Conservation (phyloP, 2,113 vertebrate genomes). For the Phaetusa simplex region DNA sequence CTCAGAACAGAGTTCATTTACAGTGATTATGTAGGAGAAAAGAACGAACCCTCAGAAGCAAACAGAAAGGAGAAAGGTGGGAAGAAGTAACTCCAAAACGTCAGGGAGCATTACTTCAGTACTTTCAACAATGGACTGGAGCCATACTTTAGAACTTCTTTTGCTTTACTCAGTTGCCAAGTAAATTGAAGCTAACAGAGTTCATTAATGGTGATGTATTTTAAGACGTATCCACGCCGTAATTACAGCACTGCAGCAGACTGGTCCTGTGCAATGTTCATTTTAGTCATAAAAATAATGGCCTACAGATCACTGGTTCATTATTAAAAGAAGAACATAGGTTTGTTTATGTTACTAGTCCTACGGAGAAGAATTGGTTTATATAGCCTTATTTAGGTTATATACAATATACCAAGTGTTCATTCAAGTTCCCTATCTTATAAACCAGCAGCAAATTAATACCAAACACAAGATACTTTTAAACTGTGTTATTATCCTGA, state of each 20-base stretch:
- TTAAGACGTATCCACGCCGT: neutral
- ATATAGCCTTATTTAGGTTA: neutral
- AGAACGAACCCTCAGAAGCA: neutral
- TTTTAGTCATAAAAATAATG: neutral
- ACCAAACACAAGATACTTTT: neutral
- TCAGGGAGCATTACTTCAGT: neutral
- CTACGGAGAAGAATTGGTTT: neutral
- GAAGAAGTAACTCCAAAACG: neutral
- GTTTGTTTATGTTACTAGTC: neutral
- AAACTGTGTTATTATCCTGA: neutral
- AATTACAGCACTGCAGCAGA: neutral
- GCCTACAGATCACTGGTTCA: neutral
- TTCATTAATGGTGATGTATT: neutral
- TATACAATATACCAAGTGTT: neutral
- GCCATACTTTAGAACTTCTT: neutral
- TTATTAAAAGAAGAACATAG: neutral
- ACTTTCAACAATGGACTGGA: neutral
- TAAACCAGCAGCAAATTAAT: conserved; percentile 25
- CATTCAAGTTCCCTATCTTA: neutral
- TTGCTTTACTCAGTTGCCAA: neutral
- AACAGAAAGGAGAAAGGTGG: neutral
- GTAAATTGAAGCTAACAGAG: neutral
- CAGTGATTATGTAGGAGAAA: neutral
- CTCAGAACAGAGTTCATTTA: neutral
- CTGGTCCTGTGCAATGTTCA: neutral